These are phyloP conservation scores for Mormoops blainvillei DNA, from an alignment of 2,113 vertebrate species.

Conservation along the genomic window DNA sequence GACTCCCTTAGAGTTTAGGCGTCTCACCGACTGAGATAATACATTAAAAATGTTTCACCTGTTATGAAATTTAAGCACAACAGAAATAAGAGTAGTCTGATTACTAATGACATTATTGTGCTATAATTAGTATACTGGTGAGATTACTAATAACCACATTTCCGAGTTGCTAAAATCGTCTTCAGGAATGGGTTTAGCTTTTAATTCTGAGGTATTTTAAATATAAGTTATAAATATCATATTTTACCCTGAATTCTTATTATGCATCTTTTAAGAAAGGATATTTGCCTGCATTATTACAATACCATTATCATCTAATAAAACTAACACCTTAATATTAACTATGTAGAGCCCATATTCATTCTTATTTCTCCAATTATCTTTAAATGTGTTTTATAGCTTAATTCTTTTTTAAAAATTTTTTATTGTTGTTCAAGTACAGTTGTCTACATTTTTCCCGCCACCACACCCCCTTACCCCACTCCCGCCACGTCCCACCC, in stretches of 20 bases:
- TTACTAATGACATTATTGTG: not conserved
- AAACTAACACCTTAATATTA: not conserved
- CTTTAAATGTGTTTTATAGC: not conserved
- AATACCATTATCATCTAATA: not conserved
- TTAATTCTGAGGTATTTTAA: not conserved
- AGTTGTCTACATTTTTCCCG: too few relatives aligned
- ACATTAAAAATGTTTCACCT: not conserved
- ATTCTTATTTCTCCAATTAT: not conserved
- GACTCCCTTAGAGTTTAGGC: not conserved
- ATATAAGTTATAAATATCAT: not conserved
- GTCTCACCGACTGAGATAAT: not conserved
- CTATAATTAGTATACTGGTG: not conserved
- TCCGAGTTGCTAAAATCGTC: not conserved
- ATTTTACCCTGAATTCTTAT: not conserved
- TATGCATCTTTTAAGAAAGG: not conserved
- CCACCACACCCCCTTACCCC: too few relatives aligned
- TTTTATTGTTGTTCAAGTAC: too few relatives aligned
- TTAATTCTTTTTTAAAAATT: too few relatives aligned
- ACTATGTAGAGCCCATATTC: not conserved
- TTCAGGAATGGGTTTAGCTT: not conserved
- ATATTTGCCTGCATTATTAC: not conserved
- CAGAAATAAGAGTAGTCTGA: not conserved
- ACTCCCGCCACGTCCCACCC: too few relatives aligned
- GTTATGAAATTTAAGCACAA: not conserved
- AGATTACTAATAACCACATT: not conserved